Conservation (phyloP, 2,797 vertebrate species). For the Phalanger gymnotis region DNA sequence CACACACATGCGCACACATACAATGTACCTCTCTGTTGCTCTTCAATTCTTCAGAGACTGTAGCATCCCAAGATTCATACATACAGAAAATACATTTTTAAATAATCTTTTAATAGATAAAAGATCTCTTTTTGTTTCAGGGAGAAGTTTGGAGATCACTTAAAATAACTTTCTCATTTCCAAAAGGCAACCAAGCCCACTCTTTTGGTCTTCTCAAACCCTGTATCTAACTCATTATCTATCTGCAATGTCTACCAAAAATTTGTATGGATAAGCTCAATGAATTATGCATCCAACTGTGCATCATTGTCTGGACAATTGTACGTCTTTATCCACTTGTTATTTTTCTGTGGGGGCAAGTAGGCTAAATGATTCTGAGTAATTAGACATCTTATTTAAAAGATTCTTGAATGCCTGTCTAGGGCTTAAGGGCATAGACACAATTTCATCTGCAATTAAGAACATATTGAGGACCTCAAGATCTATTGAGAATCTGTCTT, state of each 20-base stretch:
- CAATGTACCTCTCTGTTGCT: neutral
- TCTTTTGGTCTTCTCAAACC: neutral
- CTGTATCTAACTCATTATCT: neutral
- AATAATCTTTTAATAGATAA: neutral
- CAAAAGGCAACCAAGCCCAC: neutral
- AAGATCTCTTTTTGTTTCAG: neutral
- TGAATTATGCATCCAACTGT: neutral
- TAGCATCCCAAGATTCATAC: neutral
- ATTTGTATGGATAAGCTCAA: neutral
- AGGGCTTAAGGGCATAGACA: neutral
- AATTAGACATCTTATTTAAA: neutral
- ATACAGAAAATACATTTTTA: neutral
- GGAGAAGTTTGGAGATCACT: neutral
- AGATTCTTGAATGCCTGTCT: neutral
- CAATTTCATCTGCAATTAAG: neutral
- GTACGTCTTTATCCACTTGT: neutral
- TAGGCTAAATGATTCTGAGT: neutral
- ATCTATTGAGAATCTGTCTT: neutral
- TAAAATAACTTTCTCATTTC: neutral
- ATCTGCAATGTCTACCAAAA: neutral
- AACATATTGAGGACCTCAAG: neutral
- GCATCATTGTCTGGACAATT: neutral
- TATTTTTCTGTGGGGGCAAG: neutral
- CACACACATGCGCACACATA: neutral
- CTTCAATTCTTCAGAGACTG: neutral